phyloP scores from a whole-genome alignment of 2,888 invertebrate species.

The Stenchaetothrips biformis region DNA sequence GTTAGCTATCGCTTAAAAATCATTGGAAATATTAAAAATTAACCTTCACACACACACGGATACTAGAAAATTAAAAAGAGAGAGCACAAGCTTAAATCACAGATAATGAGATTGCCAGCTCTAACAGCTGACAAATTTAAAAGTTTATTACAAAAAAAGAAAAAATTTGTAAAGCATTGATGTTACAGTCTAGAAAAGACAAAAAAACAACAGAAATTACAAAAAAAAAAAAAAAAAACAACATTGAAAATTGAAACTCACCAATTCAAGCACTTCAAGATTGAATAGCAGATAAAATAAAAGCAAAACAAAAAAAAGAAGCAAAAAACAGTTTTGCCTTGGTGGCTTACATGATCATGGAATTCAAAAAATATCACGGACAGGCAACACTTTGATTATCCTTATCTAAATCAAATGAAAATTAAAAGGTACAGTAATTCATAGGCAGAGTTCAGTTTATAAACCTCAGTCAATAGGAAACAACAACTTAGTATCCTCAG shows the following conservation, averaged over 20 bases:
- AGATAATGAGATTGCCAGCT: neutral
- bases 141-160: neutral
- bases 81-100: slow-evolving; percentile 21
- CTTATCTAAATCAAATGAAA: neutral
- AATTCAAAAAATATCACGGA: too few relatives aligned
- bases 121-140: neutral
- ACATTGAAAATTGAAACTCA: neutral
- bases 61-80: neutral
- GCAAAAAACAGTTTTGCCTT: too few relatives aligned
- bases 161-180: neutral
- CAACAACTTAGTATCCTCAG: neutral
- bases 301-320: too few relatives aligned
- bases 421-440: neutral
- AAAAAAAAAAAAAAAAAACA: neutral
- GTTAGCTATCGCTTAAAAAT: neutral
- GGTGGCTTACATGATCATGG: too few relatives aligned
- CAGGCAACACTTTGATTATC: too few relatives aligned
- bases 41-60: neutral
- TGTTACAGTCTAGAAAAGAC: neutral
- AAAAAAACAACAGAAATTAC: neutral
- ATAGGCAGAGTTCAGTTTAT: neutral
- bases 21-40: neutral
- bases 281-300: too few relatives aligned
- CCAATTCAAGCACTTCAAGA: too few relatives aligned
- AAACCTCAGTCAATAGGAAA: neutral